These are phyloP conservation scores for Carcharodon carcharias DNA, from an alignment of 2,797 vertebrate species.

Conservation along the genomic window DNA sequence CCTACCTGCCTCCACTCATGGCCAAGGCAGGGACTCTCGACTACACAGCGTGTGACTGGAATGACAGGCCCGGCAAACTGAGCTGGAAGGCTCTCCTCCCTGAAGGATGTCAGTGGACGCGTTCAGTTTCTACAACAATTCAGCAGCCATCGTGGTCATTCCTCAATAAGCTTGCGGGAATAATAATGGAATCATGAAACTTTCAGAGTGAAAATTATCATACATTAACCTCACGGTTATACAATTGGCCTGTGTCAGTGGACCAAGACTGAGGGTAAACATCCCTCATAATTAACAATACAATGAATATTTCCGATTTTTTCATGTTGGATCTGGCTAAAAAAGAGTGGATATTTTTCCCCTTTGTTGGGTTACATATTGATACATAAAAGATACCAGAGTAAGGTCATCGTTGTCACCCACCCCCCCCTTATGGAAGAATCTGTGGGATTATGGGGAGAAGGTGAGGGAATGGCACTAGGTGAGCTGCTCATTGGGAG, in stretches of 20 bases:
- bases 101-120: background rate
- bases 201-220: background rate
- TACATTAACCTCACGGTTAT: background rate
- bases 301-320: no score
- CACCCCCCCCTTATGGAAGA: no score
- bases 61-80: background rate
- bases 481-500: no score
- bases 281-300: background rate
- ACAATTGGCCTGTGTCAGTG: background rate
- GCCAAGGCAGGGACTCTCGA: no score
- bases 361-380: background rate
- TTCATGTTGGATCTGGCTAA: no score
- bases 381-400: background rate
- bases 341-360: no score
- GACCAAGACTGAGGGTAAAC: background rate
- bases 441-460: no score
- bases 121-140: background rate
- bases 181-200: background rate
- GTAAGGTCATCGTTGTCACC: background rate
- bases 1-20: no score
- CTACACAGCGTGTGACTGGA: background rate
- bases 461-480: no score
- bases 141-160: background rate
- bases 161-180: background rate
- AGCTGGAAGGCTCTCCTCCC: no score